phyloP scores from a whole-genome alignment of 2,797 vertebrate genomes.

The Podargus strigoides region DNA sequence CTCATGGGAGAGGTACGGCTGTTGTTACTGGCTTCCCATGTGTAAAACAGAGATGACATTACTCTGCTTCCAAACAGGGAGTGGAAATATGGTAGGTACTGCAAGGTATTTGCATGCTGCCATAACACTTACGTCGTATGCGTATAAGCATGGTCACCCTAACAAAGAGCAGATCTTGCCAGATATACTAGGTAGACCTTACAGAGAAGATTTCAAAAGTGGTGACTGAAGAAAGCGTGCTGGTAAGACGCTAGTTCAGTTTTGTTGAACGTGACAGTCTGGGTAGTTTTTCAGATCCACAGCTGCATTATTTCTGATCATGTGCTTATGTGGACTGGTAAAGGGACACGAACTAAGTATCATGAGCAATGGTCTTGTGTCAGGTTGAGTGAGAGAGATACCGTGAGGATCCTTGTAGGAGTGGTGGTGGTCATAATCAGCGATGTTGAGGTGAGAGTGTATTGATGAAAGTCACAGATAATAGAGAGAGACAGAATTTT shows the following conservation, averaged over 20 bases:
- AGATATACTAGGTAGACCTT: not conserved
- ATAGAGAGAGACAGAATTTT: not conserved
- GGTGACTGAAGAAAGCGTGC: not conserved
- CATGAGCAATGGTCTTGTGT: not conserved
- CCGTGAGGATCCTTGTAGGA: not conserved
- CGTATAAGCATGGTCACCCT: not conserved
- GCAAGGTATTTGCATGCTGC: accelerated
- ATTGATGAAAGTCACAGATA: not conserved
- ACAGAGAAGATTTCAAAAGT: not conserved
- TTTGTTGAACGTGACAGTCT: not conserved
- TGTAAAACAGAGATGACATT: not conserved
- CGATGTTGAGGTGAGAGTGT: not conserved
- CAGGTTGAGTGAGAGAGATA: not conserved
- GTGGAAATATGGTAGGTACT: not conserved
- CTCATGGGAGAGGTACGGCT: not conserved
- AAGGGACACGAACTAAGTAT: not conserved
- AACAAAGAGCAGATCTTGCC: not conserved
- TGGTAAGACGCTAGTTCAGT: not conserved
- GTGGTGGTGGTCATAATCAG: not conserved
- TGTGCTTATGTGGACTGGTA: not conserved
- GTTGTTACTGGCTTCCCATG: accelerated
- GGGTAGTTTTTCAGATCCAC: not conserved
- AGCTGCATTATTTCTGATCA: not conserved
- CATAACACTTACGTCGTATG: accelerated
- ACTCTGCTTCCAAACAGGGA: not conserved